phyloP scores from a whole-genome alignment of 2,888 invertebrate species.

The Tridacna crocea region DNA sequence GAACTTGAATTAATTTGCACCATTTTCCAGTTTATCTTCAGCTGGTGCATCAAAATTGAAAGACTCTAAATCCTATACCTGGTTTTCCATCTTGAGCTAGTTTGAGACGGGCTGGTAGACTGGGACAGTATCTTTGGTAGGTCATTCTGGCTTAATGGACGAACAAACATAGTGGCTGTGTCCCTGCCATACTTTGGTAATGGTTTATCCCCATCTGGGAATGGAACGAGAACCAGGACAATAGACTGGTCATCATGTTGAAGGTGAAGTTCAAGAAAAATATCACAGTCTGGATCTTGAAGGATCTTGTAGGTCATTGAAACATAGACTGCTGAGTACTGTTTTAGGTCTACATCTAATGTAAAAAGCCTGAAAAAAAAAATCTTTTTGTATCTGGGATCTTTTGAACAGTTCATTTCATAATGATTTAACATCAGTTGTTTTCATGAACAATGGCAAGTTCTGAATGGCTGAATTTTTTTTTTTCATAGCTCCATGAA shows the following conservation, averaged over 20 bases:
- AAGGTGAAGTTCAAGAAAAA: constrained; percentile 53
- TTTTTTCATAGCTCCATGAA: too few species aligned
- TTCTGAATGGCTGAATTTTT: too few species aligned
- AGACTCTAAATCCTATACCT: constrained; percentile 31
- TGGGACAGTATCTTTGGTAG: constrained; percentile 42
- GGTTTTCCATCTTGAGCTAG: constrained; percentile 58
- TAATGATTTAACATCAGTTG: not conserved
- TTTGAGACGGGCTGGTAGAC: constrained; percentile 26
- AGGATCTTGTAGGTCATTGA: constrained; percentile 58
- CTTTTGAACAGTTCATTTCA: too few species aligned
- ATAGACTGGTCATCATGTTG: constrained; percentile 57
- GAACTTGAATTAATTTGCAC: too few species aligned
- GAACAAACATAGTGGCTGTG: constrained; percentile 50
- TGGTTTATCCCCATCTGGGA: constrained; percentile 51
- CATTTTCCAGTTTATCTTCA: too few species aligned
- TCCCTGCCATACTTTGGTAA: constrained; percentile 51
- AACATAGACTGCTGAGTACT: constrained; percentile 54
- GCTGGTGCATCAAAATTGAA: too few species aligned
- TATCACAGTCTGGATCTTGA: constrained; percentile 59
- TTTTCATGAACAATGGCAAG: too few species aligned
- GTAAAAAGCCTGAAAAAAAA: constrained; percentile 51
- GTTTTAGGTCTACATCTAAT: constrained; percentile 54
- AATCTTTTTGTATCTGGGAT: not conserved
- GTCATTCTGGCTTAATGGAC: constrained; percentile 35
- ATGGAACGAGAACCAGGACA: constrained; percentile 57